Evolutionary conservation across 1,140 invertebrate genomes (phyloP).

Genomic region (Sitobion miscanthi): DNA sequence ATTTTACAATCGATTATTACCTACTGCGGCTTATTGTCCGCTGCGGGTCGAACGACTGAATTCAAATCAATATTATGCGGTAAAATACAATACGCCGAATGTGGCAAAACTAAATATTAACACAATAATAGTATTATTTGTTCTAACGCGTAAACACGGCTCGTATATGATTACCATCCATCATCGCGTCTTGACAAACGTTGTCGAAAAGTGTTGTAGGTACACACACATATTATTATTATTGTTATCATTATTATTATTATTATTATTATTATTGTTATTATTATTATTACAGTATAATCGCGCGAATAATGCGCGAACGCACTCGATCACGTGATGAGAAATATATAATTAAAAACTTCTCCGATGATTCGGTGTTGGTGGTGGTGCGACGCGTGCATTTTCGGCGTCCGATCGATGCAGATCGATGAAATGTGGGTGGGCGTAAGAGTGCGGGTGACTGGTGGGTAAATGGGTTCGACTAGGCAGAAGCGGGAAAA

Average conservation of each 20-base stretch:
- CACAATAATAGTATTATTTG: slow-evolving; percentile 11
- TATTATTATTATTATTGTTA: not conserved
- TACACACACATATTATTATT: not conserved
- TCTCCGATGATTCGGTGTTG: not conserved
- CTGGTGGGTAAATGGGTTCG: too few relatives aligned
- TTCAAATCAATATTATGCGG: not conserved
- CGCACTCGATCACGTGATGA: not conserved
- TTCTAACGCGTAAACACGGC: not conserved
- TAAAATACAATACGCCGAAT: not conserved
- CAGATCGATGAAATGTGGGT: not conserved
- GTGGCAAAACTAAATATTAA: slow-evolving; percentile 7
- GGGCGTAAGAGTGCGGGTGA: too few relatives aligned
- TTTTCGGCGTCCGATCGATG: not conserved
- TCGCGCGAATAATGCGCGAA: not conserved
- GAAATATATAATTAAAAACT: not conserved
- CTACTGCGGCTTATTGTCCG: not conserved
- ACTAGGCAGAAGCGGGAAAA: not conserved
- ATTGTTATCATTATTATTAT: not conserved
- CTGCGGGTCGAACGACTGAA: not conserved
- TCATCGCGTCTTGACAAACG: not conserved
- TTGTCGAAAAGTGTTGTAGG: not conserved
- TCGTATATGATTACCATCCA: slow-evolving; percentile 2
- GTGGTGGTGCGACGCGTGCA: too few relatives aligned
- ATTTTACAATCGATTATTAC: not conserved
- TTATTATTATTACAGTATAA: not conserved